A percentile compares a stretch with the other conserved stretches of the same genome.
Conservation (phyloP, 2,113 vertebrate species). For the Sula dactylatra region DNA sequence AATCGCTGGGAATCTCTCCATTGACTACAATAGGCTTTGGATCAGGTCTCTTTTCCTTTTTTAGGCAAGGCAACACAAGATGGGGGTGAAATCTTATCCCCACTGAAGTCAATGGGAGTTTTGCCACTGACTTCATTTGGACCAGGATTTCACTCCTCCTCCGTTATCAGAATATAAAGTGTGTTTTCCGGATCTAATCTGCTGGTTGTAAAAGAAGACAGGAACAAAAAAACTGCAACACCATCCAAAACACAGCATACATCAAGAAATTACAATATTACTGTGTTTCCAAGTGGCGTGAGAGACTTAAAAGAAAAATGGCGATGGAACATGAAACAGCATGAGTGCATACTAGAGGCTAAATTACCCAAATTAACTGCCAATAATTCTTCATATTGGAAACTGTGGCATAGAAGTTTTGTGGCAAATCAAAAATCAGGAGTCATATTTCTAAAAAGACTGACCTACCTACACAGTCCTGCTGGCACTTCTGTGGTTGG, state of each 20-base stretch:
- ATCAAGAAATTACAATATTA: background rate
- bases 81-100: slow-evolving; percentile 44
- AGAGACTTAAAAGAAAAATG: background rate
- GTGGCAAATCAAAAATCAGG: background rate
- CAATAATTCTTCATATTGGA: background rate
- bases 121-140: slow-evolving; percentile 52
- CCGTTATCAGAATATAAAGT: slow-evolving; percentile 11
- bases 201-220: background rate
- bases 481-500: background rate
- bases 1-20: slow-evolving; percentile 35
- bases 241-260: background rate
- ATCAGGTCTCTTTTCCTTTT: slow-evolving; percentile 57
- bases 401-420: background rate
- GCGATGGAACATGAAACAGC: background rate
- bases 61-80: slow-evolving; percentile 40
- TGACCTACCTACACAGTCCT: background rate
- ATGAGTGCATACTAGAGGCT: background rate
- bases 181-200: slow-evolving; percentile 22
- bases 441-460: background rate
- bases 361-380: background rate
- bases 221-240: background rate
- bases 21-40: slow-evolving; percentile 49
- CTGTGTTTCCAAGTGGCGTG: fast-evolving
- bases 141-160: background rate
- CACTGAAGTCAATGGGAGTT: slow-evolving; percentile 42